These are phyloP conservation scores for Peromyscus nudipes DNA, from an alignment of 2,797 vertebrate species.

Conservation along the genomic window DNA sequence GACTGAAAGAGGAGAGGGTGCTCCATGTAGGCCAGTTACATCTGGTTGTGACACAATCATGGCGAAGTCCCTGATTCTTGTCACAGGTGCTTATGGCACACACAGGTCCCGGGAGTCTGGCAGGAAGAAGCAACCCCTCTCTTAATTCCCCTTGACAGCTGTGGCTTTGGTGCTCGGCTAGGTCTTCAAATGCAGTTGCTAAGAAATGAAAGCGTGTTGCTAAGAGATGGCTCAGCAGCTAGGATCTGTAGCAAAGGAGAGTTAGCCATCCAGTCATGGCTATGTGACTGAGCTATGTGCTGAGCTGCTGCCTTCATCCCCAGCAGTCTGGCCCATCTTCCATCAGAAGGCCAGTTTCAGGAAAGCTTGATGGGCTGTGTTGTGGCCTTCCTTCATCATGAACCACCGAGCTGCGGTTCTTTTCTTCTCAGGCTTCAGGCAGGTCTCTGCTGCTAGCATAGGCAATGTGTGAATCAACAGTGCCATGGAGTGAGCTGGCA, in stretches of 20 bases:
- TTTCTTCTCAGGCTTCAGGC: not conserved
- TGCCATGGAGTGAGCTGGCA: slow-evolving; percentile 18
- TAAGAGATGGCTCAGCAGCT: not conserved
- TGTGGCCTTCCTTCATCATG: not conserved
- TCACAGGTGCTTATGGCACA: not conserved
- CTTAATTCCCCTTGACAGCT: not conserved
- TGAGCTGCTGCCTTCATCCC: not conserved
- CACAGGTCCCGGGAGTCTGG: not conserved
- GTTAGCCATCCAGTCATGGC: not conserved
- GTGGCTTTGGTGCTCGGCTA: not conserved
- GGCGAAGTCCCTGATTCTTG: not conserved
- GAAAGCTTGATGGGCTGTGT: not conserved
- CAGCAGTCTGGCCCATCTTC: accelerated
- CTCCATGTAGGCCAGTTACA: not conserved
- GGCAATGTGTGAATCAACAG: not conserved
- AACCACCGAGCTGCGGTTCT: not conserved
- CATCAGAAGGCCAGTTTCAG: not conserved
- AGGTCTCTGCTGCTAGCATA: not conserved
- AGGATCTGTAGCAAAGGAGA: not conserved
- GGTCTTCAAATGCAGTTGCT: not conserved
- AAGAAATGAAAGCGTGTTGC: not conserved
- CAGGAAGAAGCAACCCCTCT: not conserved
- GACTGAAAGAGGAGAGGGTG: not conserved
- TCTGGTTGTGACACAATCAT: not conserved
- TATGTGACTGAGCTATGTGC: too few relatives aligned